phyloP scores from a whole-genome alignment of 2,888 invertebrate genomes.

The Rhamnusium bicolor region DNA sequence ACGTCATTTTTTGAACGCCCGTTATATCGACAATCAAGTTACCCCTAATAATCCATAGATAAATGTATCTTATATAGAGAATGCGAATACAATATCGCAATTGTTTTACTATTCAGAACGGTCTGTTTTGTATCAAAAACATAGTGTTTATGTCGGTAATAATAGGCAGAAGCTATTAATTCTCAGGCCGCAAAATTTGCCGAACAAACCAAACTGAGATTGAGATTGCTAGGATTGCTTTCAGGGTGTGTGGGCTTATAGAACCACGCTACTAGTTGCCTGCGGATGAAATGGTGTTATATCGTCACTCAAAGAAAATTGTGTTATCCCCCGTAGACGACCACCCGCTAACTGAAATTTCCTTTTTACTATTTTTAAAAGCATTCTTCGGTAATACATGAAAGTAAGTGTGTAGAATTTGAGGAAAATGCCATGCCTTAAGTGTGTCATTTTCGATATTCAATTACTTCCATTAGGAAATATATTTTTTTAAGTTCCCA shows the following conservation, averaged over 20 bases:
- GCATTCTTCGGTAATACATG: background rate
- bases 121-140: background rate
- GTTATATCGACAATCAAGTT: no score
- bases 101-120: background rate
- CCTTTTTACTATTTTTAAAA: constrained; percentile 6
- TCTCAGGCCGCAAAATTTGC: background rate
- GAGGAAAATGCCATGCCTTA: background rate
- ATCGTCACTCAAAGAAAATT: constrained; percentile 16
- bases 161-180: background rate
- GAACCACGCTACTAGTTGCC: background rate
- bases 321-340: constrained; percentile 7
- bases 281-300: constrained; percentile 10
- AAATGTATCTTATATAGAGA: no score
- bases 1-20: no score
- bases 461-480: background rate
- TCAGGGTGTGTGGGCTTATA: background rate
- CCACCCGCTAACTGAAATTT: constrained; percentile 1
- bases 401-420: background rate
- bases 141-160: no score
- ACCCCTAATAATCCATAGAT: no score
- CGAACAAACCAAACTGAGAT: background rate
- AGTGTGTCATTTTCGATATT: background rate
- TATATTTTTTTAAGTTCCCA: no score
- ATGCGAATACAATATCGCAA: no score
- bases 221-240: background rate